These are phyloP conservation scores for silkworm (Bombyx mori) DNA, from an alignment of 1,140 invertebrate genomes.

Conservation along the genomic window DNA sequence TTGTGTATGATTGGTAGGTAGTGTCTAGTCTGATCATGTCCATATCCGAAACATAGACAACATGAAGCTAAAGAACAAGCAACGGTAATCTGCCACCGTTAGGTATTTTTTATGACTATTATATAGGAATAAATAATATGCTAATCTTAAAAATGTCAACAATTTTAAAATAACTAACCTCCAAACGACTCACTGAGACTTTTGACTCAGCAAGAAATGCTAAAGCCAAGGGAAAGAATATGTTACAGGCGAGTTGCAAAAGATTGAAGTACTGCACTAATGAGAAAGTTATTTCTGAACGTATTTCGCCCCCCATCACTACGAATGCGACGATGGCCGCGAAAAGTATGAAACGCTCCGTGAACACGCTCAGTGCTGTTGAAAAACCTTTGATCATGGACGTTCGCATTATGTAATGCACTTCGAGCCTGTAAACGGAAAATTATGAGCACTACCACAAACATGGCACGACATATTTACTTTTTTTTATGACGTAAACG, in stretches of 20 bases:
- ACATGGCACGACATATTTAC: conserved; percentile 5
- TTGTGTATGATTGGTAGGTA: no score
- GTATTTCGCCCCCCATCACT: conserved; percentile 74
- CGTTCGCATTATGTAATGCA: conserved; percentile 76
- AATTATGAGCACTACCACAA: conserved; percentile 8
- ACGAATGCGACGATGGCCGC: conserved; percentile 80
- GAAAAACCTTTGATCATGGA: conserved; percentile 82
- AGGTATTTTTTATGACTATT: no score
- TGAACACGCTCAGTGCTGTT: conserved; percentile 76
- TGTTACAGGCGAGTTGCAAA: conserved; percentile 79
- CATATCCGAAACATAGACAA: no score
- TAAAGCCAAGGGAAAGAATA: conserved; percentile 79
- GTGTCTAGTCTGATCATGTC: no score
- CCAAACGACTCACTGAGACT: conserved; percentile 76
- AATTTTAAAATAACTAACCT: conserved; percentile 50
- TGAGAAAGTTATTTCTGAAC: conserved; percentile 80
- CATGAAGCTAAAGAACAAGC: no score
- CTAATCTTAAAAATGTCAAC: no score
- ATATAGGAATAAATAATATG: no score
- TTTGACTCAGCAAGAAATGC: conserved; percentile 72
- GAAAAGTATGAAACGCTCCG: conserved; percentile 80
- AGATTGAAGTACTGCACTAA: conserved; percentile 82
- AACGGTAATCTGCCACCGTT: no score
- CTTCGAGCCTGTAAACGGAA: conserved; percentile 72
- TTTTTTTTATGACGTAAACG: conserved; percentile 3